Evolutionary conservation across 2,888 invertebrate species (phyloP).

Genomic region (Trichogramma evanescens): DNA sequence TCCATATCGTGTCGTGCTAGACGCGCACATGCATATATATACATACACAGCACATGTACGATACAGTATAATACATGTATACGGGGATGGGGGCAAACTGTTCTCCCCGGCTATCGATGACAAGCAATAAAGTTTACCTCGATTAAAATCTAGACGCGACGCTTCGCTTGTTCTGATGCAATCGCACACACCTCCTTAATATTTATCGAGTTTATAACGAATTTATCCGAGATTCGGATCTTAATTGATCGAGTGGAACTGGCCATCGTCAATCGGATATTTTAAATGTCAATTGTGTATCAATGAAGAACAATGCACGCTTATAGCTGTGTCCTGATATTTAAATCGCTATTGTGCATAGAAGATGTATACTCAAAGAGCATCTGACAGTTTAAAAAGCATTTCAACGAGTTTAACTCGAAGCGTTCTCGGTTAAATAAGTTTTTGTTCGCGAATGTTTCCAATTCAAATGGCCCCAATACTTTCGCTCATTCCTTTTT

Average conservation of each 20-base stretch:
- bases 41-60: not conserved
- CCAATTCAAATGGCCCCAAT: slow-evolving; percentile 16
- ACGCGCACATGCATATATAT: not conserved
- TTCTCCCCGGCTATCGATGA: slow-evolving; percentile 26
- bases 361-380: too few relatives aligned
- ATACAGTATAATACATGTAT: not conserved
- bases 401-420: not conserved
- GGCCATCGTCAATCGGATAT: too few relatives aligned
- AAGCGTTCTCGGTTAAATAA: not conserved
- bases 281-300: too few relatives aligned
- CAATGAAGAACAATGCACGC: too few relatives aligned
- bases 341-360: too few relatives aligned
- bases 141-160: not conserved
- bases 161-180: not conserved
- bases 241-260: too few relatives aligned
- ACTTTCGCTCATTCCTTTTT: not conserved
- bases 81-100: slow-evolving; percentile 26
- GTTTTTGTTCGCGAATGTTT: slow-evolving; percentile 13
- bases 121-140: slow-evolving; percentile 23
- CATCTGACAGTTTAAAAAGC: not conserved
- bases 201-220: too few relatives aligned
- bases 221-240: too few relatives aligned
- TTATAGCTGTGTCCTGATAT: too few relatives aligned
- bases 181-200: too few relatives aligned
- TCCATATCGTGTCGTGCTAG: not conserved